phyloP scores from a whole-genome alignment of 2,113 vertebrate species.

The Mustela nigripes region DNA sequence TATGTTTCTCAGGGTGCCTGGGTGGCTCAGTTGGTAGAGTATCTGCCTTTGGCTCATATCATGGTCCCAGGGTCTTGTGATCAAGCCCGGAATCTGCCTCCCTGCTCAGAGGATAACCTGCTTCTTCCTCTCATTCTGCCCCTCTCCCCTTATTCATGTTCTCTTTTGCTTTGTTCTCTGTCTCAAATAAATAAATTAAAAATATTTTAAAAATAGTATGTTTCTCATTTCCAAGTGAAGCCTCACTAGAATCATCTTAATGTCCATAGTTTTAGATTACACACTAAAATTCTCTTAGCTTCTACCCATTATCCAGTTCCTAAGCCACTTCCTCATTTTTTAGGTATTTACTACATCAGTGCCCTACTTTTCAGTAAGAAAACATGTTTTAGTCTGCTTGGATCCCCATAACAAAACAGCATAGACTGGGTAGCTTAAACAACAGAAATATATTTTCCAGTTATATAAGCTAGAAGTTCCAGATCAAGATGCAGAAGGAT shows the following conservation, averaged over 20 bases:
- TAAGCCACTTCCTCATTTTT: background rate
- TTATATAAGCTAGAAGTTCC: background rate
- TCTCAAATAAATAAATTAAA: no score
- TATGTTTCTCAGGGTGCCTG: no score
- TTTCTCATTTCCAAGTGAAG: background rate
- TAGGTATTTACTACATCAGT: background rate
- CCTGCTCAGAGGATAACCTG: no score
- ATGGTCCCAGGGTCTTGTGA: no score
- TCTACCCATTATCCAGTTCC: background rate
- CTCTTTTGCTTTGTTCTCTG: no score
- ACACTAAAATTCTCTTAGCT: background rate
- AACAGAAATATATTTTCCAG: background rate
- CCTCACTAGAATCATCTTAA: background rate
- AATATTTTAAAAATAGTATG: no score
- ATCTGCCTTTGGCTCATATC: no score
- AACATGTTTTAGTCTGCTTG: background rate
- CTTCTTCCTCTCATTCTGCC: no score
- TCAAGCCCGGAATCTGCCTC: no score
- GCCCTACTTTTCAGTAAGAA: background rate
- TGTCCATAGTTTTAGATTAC: background rate
- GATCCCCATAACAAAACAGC: background rate
- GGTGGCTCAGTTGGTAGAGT: no score
- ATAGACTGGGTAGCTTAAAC: background rate
- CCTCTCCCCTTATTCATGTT: no score
- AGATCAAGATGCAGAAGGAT: background rate